Evolutionary conservation across 1,140 invertebrate species (phyloP).

Genomic region (Macrocentrus cingulum): DNA sequence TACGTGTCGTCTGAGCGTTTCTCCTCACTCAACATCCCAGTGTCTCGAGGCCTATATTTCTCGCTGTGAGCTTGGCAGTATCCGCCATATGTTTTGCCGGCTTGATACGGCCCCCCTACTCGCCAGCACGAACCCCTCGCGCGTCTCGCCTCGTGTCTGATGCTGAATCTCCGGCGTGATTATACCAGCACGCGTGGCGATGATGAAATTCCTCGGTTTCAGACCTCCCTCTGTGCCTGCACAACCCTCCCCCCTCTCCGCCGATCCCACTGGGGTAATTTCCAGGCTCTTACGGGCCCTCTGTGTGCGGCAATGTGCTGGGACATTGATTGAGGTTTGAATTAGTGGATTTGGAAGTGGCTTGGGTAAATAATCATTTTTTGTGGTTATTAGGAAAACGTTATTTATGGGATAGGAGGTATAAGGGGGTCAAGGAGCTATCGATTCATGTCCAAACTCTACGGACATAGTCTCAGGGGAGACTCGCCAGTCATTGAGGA

Average conservation of each 20-base stretch:
- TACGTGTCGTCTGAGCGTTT: constrained; percentile 52
- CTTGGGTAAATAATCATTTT: too few relatives aligned
- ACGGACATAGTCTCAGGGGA: too few relatives aligned
- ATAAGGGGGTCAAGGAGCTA: too few relatives aligned
- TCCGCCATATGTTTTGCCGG: constrained; percentile 12
- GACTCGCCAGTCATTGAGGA: neutral
- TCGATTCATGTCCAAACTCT: too few relatives aligned
- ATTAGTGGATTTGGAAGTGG: too few relatives aligned
- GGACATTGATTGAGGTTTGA: too few relatives aligned
- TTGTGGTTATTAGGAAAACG: too few relatives aligned
- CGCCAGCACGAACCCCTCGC: neutral
- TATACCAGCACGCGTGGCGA: constrained; percentile 11
- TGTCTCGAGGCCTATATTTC: constrained; percentile 40
- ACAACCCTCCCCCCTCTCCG: neutral
- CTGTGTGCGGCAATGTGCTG: too few relatives aligned
- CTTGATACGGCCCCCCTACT: constrained; percentile 5
- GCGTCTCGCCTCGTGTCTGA: neutral
- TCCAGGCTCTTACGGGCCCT: neutral
- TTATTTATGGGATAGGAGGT: too few relatives aligned
- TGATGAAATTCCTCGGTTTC: constrained; percentile 23
- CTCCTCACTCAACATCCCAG: constrained; percentile 31
- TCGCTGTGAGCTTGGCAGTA: neutral
- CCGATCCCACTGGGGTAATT: neutral
- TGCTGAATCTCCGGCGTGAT: constrained; percentile 18
- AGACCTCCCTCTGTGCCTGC: neutral